Conservation (phyloP, 2,797 vertebrate genomes). For the Sibirionetta formosa region DNA sequence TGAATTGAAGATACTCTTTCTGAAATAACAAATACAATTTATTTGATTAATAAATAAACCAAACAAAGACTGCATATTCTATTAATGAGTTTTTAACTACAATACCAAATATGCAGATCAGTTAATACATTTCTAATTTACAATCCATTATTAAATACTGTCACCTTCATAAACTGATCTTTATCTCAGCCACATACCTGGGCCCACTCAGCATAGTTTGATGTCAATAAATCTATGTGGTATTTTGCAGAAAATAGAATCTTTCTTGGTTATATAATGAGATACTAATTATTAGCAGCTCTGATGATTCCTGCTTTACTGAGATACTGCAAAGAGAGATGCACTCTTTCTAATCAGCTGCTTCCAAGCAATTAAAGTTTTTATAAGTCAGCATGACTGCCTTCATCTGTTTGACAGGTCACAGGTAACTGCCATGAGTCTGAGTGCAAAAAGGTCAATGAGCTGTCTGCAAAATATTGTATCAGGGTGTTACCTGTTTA, state of each 20-base stretch:
- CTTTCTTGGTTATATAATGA: not conserved
- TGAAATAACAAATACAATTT: not conserved
- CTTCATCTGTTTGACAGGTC: not conserved
- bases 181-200: not conserved
- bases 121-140: not conserved
- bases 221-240: not conserved
- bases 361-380: slow-evolving; percentile 32
- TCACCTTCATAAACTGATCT: not conserved
- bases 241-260: not conserved
- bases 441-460: not conserved
- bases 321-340: not conserved
- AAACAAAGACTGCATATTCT: not conserved
- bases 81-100: not conserved
- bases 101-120: not conserved
- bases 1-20: not conserved
- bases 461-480: not conserved
- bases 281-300: not conserved
- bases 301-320: not conserved
- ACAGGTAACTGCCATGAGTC: not conserved
- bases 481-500: not conserved
- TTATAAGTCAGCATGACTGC: not conserved
- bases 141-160: not conserved
- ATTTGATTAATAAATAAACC: not conserved
- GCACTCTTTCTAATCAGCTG: not conserved
- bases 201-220: not conserved